A percentile compares a stretch with the other conserved stretches of the same genome.
Conservation (phyloP, 2,113 vertebrate genomes). For the Pseudonaja textilis region DNA sequence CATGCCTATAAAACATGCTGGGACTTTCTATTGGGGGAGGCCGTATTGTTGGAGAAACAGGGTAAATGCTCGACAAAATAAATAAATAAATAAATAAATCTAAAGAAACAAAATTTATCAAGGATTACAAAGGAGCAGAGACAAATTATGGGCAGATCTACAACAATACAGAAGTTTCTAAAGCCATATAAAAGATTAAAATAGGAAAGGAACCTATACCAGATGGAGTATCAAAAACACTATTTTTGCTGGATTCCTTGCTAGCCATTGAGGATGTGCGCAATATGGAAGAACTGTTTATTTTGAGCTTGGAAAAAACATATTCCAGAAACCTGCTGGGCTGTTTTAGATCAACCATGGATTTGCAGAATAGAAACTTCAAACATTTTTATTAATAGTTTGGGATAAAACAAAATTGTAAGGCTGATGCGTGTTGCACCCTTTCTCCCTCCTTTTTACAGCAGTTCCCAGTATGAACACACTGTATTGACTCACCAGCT, state of each 20-base stretch:
- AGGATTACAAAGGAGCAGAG: neutral
- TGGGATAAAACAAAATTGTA: neutral
- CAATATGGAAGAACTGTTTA: neutral
- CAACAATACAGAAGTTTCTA: neutral
- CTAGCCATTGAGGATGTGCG: neutral
- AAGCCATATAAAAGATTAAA: neutral
- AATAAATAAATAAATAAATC: neutral
- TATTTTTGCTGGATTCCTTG: neutral
- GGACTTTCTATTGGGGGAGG: too few species aligned
- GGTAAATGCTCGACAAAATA: too few species aligned
- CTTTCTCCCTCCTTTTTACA: neutral
- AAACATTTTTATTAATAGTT: neutral
- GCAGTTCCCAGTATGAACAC: neutral
- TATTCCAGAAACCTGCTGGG: neutral
- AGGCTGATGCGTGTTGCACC: neutral
- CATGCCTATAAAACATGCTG: too few species aligned
- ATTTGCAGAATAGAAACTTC: neutral
- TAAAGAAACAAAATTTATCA: neutral
- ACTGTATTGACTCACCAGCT: neutral
- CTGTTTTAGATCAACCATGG: neutral
- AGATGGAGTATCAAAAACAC: neutral
- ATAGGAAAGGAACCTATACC: neutral
- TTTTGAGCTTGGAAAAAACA: neutral
- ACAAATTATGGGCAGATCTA: neutral
- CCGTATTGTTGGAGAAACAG: too few species aligned